Percentiles rank a stretch among this genome's conserved stretches.
Evolutionary conservation across 2,113 vertebrate genomes (phyloP).

Genomic region (Columba janthina): DNA sequence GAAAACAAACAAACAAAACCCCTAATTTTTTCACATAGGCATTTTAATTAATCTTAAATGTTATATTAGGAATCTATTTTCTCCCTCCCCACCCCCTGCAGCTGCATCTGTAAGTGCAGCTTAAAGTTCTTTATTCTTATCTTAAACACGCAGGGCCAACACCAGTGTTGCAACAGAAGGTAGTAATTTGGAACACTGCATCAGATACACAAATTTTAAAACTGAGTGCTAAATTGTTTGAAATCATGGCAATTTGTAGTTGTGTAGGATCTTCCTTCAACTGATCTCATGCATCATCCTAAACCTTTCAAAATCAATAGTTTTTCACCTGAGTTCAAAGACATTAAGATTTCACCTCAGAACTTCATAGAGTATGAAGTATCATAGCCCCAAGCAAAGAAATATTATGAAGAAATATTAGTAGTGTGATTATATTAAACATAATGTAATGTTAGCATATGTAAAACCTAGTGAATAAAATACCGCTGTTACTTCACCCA

Average conservation of each 20-base stretch:
- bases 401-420: background rate
- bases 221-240: background rate
- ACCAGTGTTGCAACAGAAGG: background rate
- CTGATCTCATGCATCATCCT: background rate
- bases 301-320: background rate
- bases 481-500: background rate
- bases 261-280: background rate
- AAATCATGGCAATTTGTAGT: background rate
- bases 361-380: background rate
- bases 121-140: background rate
- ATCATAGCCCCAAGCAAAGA: background rate
- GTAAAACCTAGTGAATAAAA: background rate
- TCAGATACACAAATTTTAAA: background rate
- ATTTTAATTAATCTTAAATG: background rate
- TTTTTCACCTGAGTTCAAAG: background rate
- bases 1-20: background rate
- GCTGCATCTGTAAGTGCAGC: background rate
- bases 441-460: background rate
- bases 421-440: background rate
- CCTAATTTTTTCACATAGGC: background rate
- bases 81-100: rapidly evolving
- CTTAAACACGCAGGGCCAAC: background rate
- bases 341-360: background rate
- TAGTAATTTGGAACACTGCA: background rate
- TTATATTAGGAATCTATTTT: background rate